A percentile compares a stretch with the other conserved stretches of the same genome.
Evolutionary conservation across 2,113 vertebrate genomes (phyloP).

Genomic region (Oncorhynchus tshawytscha): DNA sequence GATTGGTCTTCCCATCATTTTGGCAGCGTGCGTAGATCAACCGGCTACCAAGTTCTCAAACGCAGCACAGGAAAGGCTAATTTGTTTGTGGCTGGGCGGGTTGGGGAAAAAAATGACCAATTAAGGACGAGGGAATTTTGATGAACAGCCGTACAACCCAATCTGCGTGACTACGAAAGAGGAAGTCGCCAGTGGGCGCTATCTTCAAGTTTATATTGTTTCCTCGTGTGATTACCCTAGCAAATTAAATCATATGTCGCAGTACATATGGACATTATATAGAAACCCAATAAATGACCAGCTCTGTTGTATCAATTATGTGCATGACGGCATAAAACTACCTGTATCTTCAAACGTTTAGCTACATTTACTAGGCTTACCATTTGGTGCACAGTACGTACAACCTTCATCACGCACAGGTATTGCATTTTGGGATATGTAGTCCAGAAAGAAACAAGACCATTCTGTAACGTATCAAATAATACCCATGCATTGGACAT

Average conservation of each 20-base stretch:
- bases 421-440: neutral
- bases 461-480: neutral
- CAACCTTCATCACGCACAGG: neutral
- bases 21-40: constrained; percentile 34
- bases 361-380: too few relatives aligned
- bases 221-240: too few relatives aligned
- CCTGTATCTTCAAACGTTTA: too few relatives aligned
- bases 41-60: neutral
- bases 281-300: too few relatives aligned
- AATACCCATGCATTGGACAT: neutral
- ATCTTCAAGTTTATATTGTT: too few relatives aligned
- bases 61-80: neutral
- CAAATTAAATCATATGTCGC: too few relatives aligned
- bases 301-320: too few relatives aligned
- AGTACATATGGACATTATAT: too few relatives aligned
- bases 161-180: too few relatives aligned
- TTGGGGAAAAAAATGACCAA: neutral
- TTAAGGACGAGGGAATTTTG: neutral
- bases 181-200: too few relatives aligned
- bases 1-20: constrained; percentile 84
- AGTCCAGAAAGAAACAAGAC: neutral
- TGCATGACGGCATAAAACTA: too few relatives aligned
- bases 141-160: neutral
- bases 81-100: neutral
- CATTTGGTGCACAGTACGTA: too few relatives aligned